These are phyloP conservation scores for Mesoligia furuncula DNA, from an alignment of 2,888 invertebrate species.

Conservation along the genomic window DNA sequence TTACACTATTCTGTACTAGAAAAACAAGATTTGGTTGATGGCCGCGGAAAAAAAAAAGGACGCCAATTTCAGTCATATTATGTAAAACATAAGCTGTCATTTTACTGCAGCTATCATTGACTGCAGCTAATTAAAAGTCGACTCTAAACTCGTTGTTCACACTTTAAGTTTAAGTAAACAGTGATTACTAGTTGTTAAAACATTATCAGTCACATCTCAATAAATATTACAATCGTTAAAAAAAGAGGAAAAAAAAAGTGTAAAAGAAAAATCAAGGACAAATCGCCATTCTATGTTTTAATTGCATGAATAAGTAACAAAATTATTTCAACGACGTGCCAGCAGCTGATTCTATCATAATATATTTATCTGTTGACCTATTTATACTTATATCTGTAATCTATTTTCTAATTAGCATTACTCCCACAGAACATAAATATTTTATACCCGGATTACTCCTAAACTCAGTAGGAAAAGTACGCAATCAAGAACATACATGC, in stretches of 20 bases:
- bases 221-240: not conserved
- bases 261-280: not conserved
- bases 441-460: no score
- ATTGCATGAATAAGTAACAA: slow-evolving; percentile 1
- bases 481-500: not conserved
- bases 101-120: no score
- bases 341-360: slow-evolving; percentile 31
- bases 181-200: no score
- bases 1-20: no score
- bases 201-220: not conserved
- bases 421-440: no score
- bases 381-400: slow-evolving; percentile 33
- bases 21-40: no score
- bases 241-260: not conserved
- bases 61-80: no score
- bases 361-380: slow-evolving; percentile 51
- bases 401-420: slow-evolving; percentile 17
- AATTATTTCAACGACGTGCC: not conserved
- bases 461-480: slow-evolving; percentile 24
- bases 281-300: not conserved
- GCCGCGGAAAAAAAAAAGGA: no score
- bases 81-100: no score
- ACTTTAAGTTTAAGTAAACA: not conserved
- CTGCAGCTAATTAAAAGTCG: no score
- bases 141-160: not conserved